A percentile compares a stretch with the other conserved stretches of the same genome.
Evolutionary conservation across 1,140 invertebrate species (phyloP).

Genomic region (Scaptodrosophila lebanonensis): DNA sequence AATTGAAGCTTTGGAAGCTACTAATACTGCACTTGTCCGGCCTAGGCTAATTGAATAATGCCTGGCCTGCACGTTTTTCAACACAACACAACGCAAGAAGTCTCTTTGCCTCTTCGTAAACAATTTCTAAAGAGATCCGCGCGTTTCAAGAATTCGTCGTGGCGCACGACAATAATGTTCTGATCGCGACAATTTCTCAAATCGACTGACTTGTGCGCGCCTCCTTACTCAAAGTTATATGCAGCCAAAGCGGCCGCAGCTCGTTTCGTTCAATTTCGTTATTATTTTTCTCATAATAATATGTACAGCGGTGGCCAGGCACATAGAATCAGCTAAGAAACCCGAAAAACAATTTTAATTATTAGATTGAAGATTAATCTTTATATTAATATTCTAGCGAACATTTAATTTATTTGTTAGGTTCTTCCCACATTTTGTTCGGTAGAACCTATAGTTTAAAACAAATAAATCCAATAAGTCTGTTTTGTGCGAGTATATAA

Average conservation of each 20-base stretch:
- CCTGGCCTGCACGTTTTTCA: slow-evolving; percentile 39
- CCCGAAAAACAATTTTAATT: background rate
- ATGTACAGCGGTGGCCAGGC: slow-evolving; percentile 21
- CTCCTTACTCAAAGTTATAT: slow-evolving; percentile 68
- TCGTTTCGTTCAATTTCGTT: slow-evolving; percentile 62
- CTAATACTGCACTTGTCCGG: slow-evolving; percentile 41
- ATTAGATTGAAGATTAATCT: slow-evolving; percentile 4
- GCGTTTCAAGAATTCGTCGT: slow-evolving; percentile 24
- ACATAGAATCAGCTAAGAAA: slow-evolving; percentile 11
- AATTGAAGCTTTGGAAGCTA: too few species aligned
- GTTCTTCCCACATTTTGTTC: too few species aligned
- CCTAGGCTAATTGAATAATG: slow-evolving; percentile 51
- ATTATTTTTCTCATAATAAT: slow-evolving; percentile 50
- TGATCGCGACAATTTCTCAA: slow-evolving; percentile 67
- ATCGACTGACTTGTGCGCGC: slow-evolving; percentile 65
- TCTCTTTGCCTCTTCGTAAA: slow-evolving; percentile 33
- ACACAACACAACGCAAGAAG: slow-evolving; percentile 8
- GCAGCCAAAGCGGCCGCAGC: slow-evolving; percentile 45
- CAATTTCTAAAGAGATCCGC: slow-evolving; percentile 37
- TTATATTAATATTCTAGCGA: too few species aligned
- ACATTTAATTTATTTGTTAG: too few species aligned
- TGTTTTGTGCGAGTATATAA: too few species aligned
- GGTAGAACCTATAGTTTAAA: too few species aligned
- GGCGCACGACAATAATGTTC: slow-evolving; percentile 33
- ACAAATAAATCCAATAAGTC: too few species aligned